Evolutionary conservation across 2,113 vertebrate species (phyloP).

Genomic region (Progne subis): DNA sequence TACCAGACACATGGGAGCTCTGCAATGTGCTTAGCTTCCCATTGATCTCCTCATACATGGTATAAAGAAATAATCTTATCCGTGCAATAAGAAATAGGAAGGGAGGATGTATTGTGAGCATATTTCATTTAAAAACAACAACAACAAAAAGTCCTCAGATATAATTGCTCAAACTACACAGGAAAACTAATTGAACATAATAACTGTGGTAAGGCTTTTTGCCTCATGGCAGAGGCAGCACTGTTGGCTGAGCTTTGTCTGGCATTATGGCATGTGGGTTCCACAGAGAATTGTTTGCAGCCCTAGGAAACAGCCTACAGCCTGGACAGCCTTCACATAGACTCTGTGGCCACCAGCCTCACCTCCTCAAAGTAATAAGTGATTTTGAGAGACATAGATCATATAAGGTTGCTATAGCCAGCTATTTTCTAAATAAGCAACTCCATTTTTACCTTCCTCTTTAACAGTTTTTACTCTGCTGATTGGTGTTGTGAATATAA

Average conservation of each 20-base stretch:
- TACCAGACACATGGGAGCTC: background rate
- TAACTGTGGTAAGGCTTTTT: constrained; percentile 2
- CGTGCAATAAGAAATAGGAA: background rate
- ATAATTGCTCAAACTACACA: constrained; percentile 42
- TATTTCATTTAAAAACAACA: background rate
- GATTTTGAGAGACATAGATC: background rate
- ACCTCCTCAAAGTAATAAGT: background rate
- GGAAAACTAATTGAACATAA: constrained; percentile 35
- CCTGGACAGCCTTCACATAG: background rate
- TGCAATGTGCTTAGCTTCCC: background rate
- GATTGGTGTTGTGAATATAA: constrained; percentile 19
- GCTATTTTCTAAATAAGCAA: background rate
- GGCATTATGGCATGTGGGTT: background rate
- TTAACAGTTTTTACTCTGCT: background rate
- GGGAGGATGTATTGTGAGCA: background rate
- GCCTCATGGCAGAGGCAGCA: background rate
- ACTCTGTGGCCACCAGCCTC: background rate
- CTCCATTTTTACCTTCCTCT: background rate
- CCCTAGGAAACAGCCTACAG: background rate
- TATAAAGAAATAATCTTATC: background rate
- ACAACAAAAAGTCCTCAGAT: background rate
- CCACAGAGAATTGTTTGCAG: background rate
- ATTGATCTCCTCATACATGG: background rate
- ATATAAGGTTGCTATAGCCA: background rate
- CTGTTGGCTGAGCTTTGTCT: background rate